A percentile compares a stretch with the other conserved stretches of the same genome.
Evolutionary conservation across 2,113 vertebrate genomes (phyloP).

Genomic region (Python bivittatus): DNA sequence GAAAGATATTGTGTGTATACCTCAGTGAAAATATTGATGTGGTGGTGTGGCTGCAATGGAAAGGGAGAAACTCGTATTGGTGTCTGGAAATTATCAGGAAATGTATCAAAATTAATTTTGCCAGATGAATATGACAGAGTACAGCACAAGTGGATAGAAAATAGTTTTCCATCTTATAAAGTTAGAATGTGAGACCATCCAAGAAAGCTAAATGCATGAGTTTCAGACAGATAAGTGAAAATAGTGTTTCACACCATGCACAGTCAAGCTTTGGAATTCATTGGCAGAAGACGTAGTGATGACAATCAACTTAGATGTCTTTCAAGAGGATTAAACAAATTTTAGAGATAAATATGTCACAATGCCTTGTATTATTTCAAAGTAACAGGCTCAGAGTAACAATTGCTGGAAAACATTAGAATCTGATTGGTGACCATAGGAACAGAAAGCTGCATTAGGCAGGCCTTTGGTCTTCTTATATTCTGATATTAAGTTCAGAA

Average conservation of each 20-base stretch:
- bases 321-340: neutral
- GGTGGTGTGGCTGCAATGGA: neutral
- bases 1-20: neutral
- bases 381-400: too few species aligned
- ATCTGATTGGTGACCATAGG: neutral
- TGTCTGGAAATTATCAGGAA: neutral
- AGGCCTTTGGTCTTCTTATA: too few species aligned
- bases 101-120: neutral
- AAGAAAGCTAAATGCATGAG: neutral
- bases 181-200: neutral
- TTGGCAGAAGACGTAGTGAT: neutral
- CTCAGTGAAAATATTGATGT: neutral
- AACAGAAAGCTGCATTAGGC: neutral
- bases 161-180: neutral
- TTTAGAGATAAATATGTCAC: neutral
- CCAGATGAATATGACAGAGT: neutral
- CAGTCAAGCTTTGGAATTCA: neutral
- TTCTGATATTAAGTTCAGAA: too few species aligned
- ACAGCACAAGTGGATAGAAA: neutral
- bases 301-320: neutral
- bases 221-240: neutral
- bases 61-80: neutral
- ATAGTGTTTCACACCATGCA: neutral
- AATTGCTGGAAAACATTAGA: neutral
- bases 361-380: neutral